Base-by-base conservation (phyloP, 2,888 invertebrate genomes). In the Drosophila nigritarsus region DNA sequence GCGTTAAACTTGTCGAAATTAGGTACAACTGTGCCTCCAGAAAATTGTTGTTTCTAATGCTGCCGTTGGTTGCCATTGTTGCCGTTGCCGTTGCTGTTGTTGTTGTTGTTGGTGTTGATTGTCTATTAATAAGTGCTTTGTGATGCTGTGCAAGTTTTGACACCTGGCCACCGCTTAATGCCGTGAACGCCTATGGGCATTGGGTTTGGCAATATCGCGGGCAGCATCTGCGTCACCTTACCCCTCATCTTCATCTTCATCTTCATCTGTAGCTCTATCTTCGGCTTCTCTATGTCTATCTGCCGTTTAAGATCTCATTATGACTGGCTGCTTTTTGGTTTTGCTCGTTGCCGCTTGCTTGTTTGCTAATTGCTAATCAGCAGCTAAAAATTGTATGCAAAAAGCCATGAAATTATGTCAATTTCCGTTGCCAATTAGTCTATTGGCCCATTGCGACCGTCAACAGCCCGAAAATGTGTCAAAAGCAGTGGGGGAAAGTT, bases 341-440 rank as follows among this genome's bases (percentile, higher is more conserved):
- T 45, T 29, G 13, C 36, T 38, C 36, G 45, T 45, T 20, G 32
- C 40, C 36, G 27, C 32, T 27, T 30, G 36, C n/a, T 50, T 48
- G 36, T 34, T 63, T 54, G 53, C 34, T 48, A 20, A 20, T 50
- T 53, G 55, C 60, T 59, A 65, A 65, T 77, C 56, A 58, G 29
- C 65, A 48, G 32, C 40, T 24, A 59, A 48, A 49, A 67, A 64
- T 63, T 49, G 11, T 71, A 38, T 60, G 34, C 71, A 65, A 60
- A 75, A 48, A 34, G 32, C 51, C 48, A 56, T 72, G 51, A 72
- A 72, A 72, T 61, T 15, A 66, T 77, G 67, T 62, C 65, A 73
- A 77, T 76, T 64, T 48, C 49, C 65, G 42, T 32, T 20, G 27
- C 32, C 53, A 78, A 78, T 79, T 78, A 75, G 79, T 79, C 62